These are phyloP conservation scores for Enteromius viviparus DNA, from an alignment of 2,797 vertebrate species.

Conservation along the genomic window DNA sequence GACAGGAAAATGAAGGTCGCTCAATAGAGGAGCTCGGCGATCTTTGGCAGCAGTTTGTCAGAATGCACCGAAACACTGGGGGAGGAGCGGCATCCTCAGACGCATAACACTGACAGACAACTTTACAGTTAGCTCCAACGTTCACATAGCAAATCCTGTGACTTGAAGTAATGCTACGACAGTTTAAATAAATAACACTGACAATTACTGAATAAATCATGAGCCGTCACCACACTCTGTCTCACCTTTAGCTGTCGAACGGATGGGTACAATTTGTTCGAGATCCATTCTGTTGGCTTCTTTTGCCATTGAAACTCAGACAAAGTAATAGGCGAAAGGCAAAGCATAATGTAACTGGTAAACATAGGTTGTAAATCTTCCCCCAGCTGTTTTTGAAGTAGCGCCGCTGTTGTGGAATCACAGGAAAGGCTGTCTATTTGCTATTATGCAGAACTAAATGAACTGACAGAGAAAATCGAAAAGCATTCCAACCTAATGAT, in stretches of 20 bases:
- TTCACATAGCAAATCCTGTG: conserved; percentile 55
- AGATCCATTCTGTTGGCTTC: conserved; percentile 54
- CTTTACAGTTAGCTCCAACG: conserved; percentile 24
- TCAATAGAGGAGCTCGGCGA: conserved; percentile 41
- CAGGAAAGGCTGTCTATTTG: conserved; percentile 59
- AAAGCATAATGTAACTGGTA: conserved; percentile 62
- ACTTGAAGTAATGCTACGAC: conserved; percentile 56
- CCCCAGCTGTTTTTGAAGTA: conserved; percentile 57
- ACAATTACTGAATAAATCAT: conserved; percentile 64
- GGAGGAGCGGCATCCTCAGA: conserved; percentile 31
- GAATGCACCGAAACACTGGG: conserved; percentile 47
- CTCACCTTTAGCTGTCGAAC: conserved; percentile 48
- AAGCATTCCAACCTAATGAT: conserved; percentile 69
- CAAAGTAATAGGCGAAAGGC: conserved; percentile 53
- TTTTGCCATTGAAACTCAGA: conserved; percentile 59
- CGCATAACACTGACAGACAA: conserved; percentile 47
- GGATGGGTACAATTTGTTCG: conserved; percentile 17
- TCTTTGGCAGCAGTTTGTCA: conserved; percentile 49
- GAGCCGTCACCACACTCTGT: conserved; percentile 54
- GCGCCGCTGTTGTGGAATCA: conserved; percentile 50
- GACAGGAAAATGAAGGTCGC: conserved; percentile 47
- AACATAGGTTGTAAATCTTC: conserved; percentile 62
- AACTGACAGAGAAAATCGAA: conserved; percentile 68
- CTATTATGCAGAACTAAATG: conserved; percentile 64
- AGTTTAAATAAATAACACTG: conserved; percentile 64